These are phyloP conservation scores for Pogonus chalceus DNA, from an alignment of 1,140 invertebrate species.

Conservation along the genomic window DNA sequence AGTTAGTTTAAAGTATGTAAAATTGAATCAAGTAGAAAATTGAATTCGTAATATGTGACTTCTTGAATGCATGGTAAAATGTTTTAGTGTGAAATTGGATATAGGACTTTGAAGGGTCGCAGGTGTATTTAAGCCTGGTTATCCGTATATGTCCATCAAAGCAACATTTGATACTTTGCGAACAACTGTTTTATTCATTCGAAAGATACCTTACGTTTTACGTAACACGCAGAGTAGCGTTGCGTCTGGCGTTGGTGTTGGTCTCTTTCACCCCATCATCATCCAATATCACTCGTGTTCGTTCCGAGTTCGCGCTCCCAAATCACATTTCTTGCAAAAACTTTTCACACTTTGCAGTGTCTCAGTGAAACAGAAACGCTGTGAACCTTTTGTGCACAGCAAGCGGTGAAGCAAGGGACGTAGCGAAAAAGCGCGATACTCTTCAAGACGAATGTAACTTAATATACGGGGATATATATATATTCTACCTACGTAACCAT, in stretches of 20 bases:
- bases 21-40: too few relatives aligned
- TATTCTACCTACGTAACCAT: neutral
- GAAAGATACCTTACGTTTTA: too few relatives aligned
- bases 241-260: neutral
- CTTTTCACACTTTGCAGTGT: slow-evolving; percentile 7
- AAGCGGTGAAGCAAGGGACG: neutral
- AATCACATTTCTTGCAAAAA: slow-evolving; percentile 7
- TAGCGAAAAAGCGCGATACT: neutral
- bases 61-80: too few relatives aligned
- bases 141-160: too few relatives aligned
- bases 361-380: slow-evolving; percentile 2
- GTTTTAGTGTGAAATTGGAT: too few relatives aligned
- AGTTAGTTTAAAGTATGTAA: too few relatives aligned
- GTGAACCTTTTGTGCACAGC: neutral
- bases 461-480: slow-evolving; percentile 4
- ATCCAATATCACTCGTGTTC: slow-evolving; percentile 2
- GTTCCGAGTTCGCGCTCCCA: slow-evolving; percentile 2
- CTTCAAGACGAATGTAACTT: slow-evolving; percentile 3
- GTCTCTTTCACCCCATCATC: neutral
- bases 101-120: too few relatives aligned
- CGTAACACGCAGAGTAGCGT: too few relatives aligned
- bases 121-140: too few relatives aligned
- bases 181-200: slow-evolving; percentile 4
- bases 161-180: slow-evolving; percentile 4
- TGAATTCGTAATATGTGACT: too few relatives aligned